Percentiles rank a stretch among this genome's conserved stretches.
Evolutionary conservation across 1,140 invertebrate species (phyloP).

Genomic region (Agrypnia vestita): DNA sequence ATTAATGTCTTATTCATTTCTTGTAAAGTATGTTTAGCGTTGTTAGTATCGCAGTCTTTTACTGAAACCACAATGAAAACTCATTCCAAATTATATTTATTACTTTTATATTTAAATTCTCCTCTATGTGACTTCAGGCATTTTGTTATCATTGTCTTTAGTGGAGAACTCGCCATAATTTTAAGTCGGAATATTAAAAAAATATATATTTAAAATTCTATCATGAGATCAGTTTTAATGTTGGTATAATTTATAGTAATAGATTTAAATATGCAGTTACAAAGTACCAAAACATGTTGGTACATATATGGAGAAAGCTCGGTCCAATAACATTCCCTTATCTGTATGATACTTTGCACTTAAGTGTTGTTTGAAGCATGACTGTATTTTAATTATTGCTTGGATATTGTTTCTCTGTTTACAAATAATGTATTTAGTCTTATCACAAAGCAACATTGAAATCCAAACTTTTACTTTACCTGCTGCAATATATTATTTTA

Average conservation of each 20-base stretch:
- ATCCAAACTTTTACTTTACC: neutral
- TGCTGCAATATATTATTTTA: constrained; percentile 23
- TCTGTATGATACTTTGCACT: constrained; percentile 55
- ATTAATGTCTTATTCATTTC: constrained; percentile 6
- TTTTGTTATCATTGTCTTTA: constrained; percentile 3
- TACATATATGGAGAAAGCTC: constrained; percentile 33
- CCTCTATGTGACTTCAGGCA: constrained; percentile 38
- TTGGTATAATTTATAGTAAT: constrained; percentile 36
- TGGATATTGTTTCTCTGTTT: constrained; percentile 49
- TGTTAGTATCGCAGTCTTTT: neutral
- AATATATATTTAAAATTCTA: constrained; percentile 38
- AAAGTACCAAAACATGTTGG: constrained; percentile 32
- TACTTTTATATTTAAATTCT: constrained; percentile 51
- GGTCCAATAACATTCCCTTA: constrained; percentile 55
- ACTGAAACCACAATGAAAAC: constrained; percentile 48
- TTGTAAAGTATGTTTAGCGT: constrained; percentile 10
- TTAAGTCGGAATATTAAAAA: constrained; percentile 44
- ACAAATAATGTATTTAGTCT: constrained; percentile 36
- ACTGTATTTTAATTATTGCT: constrained; percentile 55
- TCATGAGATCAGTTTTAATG: constrained; percentile 22
- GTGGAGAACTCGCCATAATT: constrained; percentile 53
- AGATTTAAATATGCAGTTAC: constrained; percentile 23
- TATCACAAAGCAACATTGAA: constrained; percentile 12
- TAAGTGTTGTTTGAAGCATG: constrained; percentile 59
- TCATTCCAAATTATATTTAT: constrained; percentile 57